Percentiles rank a stretch among this genome's conserved stretches.
These are phyloP conservation scores for Synodontis membranacea DNA, from an alignment of 2,113 vertebrate genomes.

Conservation along the genomic window DNA sequence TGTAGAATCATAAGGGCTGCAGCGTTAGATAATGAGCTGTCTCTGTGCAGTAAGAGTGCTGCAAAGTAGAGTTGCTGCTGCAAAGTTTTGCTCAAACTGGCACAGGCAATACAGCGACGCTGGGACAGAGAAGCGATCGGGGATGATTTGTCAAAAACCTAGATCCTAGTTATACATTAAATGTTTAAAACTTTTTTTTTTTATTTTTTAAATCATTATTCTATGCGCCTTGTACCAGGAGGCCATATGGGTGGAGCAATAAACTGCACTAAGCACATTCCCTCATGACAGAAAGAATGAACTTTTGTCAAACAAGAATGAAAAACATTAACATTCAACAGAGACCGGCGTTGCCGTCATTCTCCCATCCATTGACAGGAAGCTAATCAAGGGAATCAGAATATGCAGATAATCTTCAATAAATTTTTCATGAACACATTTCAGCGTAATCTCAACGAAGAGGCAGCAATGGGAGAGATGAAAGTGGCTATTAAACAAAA, in stretches of 20 bases:
- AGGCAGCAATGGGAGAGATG: conserved; percentile 33
- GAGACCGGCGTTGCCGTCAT: conserved; percentile 58
- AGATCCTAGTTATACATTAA: conserved; percentile 59
- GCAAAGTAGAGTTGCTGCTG: conserved; percentile 29
- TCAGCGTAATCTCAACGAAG: conserved; percentile 62
- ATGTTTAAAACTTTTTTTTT: conserved; percentile 66
- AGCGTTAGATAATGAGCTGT: conserved; percentile 71
- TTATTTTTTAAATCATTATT: conserved; percentile 68
- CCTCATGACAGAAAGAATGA: conserved; percentile 57
- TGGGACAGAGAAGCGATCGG: neutral
- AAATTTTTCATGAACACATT: conserved; percentile 71
- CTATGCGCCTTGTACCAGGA: conserved; percentile 46
- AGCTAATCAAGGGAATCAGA: conserved; percentile 66
- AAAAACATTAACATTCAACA: conserved; percentile 58
- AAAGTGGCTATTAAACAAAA: conserved; percentile 68
- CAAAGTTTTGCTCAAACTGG: conserved; percentile 13
- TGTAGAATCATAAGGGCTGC: conserved; percentile 62
- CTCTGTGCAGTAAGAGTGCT: conserved; percentile 69
- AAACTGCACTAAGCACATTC: conserved; percentile 56
- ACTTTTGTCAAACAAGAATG: conserved; percentile 57
- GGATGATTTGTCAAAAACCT: neutral
- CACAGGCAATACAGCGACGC: neutral
- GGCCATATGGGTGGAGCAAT: conserved; percentile 46
- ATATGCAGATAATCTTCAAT: conserved; percentile 70
- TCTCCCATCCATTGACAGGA: conserved; percentile 57